These are phyloP conservation scores for Eudyptes chrysolophus DNA, from an alignment of 2,113 vertebrate genomes.

Conservation along the genomic window DNA sequence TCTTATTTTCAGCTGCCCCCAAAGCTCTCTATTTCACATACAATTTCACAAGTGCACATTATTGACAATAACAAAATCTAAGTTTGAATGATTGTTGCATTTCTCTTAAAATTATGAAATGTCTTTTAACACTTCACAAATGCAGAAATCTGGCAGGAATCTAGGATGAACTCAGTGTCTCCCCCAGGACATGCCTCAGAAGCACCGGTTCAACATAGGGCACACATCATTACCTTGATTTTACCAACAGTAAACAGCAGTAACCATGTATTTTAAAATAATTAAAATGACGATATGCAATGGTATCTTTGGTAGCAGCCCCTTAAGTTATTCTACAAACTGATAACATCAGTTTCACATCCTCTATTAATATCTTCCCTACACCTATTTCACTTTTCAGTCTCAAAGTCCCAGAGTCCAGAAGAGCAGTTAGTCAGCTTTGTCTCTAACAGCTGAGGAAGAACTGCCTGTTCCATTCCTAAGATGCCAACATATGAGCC, in stretches of 20 bases:
- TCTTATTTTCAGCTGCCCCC: not conserved
- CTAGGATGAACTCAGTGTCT: not conserved
- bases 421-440: not conserved
- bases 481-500: not conserved
- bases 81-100: not conserved
- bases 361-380: not conserved
- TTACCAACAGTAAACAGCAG: not conserved
- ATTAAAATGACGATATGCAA: not conserved
- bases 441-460: not conserved
- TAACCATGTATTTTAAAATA: not conserved
- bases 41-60: not conserved
- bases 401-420: not conserved
- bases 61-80: not conserved
- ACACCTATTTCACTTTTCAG: not conserved
- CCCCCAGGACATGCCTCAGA: not conserved
- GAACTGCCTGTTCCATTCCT: not conserved
- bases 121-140: not conserved
- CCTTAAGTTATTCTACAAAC: not conserved
- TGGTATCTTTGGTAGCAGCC: not conserved
- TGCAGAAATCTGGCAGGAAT: not conserved
- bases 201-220: not conserved
- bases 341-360: not conserved
- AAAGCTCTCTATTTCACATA: not conserved
- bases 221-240: not conserved
- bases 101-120: not conserved